These are phyloP conservation scores for Psammodynastes pulverulentus DNA, from an alignment of 2,113 vertebrate species.

Conservation along the genomic window DNA sequence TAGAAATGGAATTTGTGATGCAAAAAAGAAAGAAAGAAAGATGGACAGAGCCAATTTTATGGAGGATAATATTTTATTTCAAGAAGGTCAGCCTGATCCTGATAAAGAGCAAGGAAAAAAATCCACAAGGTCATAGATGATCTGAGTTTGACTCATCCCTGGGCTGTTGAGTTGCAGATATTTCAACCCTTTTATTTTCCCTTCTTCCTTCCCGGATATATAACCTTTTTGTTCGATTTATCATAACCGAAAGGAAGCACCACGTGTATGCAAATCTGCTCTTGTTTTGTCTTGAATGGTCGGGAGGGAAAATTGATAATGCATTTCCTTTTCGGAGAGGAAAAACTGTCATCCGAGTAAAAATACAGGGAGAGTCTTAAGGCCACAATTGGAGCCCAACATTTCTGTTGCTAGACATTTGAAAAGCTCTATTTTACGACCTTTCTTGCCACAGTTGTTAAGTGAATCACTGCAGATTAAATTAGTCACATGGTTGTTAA, in stretches of 20 bases:
- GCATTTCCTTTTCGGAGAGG: neutral
- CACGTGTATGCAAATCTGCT: neutral
- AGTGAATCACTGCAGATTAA: too few species aligned
- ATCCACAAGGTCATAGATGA: neutral
- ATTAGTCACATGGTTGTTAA: too few species aligned
- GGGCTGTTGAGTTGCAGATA: neutral
- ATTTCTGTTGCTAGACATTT: too few species aligned
- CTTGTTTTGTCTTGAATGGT: neutral
- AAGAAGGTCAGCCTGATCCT: neutral
- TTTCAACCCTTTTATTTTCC: neutral
- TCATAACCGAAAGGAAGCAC: too few species aligned
- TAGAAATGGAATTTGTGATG: too few species aligned
- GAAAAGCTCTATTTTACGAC: too few species aligned
- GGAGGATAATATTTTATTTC: neutral
- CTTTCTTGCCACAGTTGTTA: too few species aligned
- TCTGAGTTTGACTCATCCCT: too few species aligned
- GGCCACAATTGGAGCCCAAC: too few species aligned
- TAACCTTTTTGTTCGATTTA: neutral
- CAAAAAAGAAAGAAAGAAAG: too few species aligned
- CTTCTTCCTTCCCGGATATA: neutral
- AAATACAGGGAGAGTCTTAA: too few species aligned
- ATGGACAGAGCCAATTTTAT: neutral
- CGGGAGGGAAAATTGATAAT: neutral
- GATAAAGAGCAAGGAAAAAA: neutral
- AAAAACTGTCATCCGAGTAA: neutral